phyloP scores from a whole-genome alignment of 2,113 vertebrate genomes.

The Hiodon tergisus region DNA sequence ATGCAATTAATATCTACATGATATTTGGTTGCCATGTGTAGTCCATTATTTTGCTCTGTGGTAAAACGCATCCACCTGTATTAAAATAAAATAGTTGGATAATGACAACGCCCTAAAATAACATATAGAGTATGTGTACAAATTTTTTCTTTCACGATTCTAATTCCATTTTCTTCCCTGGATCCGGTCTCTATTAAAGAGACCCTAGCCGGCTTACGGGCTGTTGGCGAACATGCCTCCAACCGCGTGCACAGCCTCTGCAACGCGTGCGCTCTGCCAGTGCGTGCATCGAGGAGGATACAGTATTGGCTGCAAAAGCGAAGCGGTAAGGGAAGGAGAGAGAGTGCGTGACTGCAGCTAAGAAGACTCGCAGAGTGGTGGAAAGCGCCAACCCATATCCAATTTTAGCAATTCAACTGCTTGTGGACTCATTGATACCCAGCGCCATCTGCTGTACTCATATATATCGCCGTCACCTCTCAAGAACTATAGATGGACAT shows the following conservation, averaged over 20 bases:
- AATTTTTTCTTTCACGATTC: neutral
- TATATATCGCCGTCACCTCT: neutral
- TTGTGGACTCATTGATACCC: conserved; percentile 1
- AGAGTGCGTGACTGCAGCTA: conserved; percentile 40
- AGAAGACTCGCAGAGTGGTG: conserved; percentile 20
- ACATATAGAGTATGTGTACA: neutral
- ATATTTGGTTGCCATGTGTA: conserved; percentile 11
- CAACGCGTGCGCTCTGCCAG: conserved; percentile 17
- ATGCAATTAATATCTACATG: conserved; percentile 6
- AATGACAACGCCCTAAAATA: neutral
- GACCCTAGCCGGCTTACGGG: conserved; percentile 29
- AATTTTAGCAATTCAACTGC: conserved; percentile 7
- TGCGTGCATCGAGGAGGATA: conserved; percentile 12
- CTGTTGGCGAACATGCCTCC: conserved; percentile 43
- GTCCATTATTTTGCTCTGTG: neutral
- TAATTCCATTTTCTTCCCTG: neutral
- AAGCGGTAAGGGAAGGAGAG: neutral
- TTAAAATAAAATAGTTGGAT: neutral
- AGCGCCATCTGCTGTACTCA: conserved; percentile 44
- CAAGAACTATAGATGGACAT: neutral
- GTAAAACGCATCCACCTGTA: neutral
- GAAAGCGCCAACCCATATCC: neutral
- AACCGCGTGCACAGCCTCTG: conserved; percentile 28
- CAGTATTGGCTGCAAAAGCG: conserved; percentile 1
- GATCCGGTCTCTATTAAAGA: conserved; percentile 30